Evolutionary conservation across 1,140 invertebrate species (phyloP), one percentile per base, ranked within the genome.

Genomic region (Drosophila orena): DNA sequence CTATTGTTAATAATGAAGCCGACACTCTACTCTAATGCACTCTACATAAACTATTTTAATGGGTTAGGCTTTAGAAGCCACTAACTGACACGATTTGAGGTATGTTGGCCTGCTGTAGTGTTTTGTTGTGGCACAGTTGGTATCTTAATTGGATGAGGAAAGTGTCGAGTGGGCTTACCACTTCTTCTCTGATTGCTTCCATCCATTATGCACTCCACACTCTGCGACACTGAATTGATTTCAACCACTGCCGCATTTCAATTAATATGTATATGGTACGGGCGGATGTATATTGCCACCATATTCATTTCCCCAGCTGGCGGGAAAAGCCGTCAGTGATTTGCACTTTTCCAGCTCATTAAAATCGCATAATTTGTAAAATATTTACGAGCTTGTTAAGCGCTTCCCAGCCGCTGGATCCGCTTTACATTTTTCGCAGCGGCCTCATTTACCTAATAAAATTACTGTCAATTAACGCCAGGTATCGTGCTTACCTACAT

Each of bases 321-420:
- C 20, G 30, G 59, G 30, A 37, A 20, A 60, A 78, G 62, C 77
- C 60, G 68, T 22, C 77, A 80, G 80, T 89, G 85, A 89, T 89
- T 89, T 89, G 80, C 85, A 89, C 79, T 90, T 89, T 89, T 89
- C 64, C 84, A 89, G 85, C 84, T 89, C 85, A 89, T 89, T 89
- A 89, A 89, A 88, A 89, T 65, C 77, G 77, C 68, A 89, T 89
- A 84, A 89, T 89, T 89, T 89, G 79, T 89, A 80, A 84, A 88
- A 89, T 89, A 88, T 88, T 88, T 89, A 88, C 79, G 77, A 49
- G 77, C 74, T 70, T 80, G 60, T 80, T 77, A 74, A 70, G 65
- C 74, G 69, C 64, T 64, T 70, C 57, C 60, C 75, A 60, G 69
- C 74, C 73, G 46, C 66, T 46, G 60, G 38, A 68, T 65, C 46